Evolutionary conservation across 2,888 invertebrate genomes (phyloP).

Genomic region (Drosophila mimica): DNA sequence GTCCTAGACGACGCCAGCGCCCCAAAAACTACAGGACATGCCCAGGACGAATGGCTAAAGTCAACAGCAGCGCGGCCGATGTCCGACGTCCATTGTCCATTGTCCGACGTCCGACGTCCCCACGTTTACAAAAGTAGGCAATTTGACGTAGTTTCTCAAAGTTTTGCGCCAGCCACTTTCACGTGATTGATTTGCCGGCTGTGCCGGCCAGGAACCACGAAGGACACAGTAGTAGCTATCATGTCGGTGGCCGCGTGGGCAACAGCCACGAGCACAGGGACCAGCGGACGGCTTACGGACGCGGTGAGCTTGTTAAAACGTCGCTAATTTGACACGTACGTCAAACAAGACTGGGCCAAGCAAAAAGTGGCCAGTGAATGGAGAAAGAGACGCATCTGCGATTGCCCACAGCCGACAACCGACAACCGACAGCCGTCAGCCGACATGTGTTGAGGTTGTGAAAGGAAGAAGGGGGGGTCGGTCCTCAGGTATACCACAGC

Average conservation of each 20-base stretch:
- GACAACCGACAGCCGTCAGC: slow-evolving; percentile 1
- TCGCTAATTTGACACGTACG: slow-evolving; percentile 80
- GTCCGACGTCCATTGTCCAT: background rate
- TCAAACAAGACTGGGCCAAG: slow-evolving; percentile 49
- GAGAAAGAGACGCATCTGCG: slow-evolving; percentile 46
- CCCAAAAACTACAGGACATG: slow-evolving; percentile 49
- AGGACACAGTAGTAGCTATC: slow-evolving; percentile 28
- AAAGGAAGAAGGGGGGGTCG: background rate
- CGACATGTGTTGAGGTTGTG: slow-evolving; percentile 19
- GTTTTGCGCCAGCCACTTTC: slow-evolving; percentile 71
- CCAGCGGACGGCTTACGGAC: slow-evolving; percentile 54
- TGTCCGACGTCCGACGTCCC: slow-evolving; percentile 1
- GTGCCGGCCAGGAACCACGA: slow-evolving; percentile 38
- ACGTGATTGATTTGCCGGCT: slow-evolving; percentile 69
- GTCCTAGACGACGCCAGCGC: slow-evolving; percentile 35
- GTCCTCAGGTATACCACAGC: slow-evolving; percentile 30
- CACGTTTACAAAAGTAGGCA: slow-evolving; percentile 74
- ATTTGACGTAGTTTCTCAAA: slow-evolving; percentile 75
- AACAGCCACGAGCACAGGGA: slow-evolving; percentile 6
- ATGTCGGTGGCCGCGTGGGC: background rate
- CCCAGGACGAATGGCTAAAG: slow-evolving; percentile 44
- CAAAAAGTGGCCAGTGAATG: slow-evolving; percentile 36
- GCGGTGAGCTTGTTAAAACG: slow-evolving; percentile 77
- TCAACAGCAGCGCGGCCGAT: slow-evolving; percentile 39
- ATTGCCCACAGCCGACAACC: slow-evolving; percentile 19